Base-by-base conservation (phyloP, 2,888 invertebrate species). In the Schrankia costaestrigalis region DNA sequence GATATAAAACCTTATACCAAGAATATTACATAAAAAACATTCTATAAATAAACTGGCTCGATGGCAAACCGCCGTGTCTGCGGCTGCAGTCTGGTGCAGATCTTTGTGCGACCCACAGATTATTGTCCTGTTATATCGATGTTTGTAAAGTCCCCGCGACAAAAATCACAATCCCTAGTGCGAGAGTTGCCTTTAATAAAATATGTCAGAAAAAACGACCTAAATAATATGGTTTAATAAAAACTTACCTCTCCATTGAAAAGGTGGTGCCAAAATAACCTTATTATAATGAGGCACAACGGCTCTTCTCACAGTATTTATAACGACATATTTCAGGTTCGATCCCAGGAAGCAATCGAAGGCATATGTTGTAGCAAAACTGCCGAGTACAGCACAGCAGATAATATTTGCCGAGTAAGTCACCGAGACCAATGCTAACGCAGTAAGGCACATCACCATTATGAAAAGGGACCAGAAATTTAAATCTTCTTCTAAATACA, bases 391-490 rank as follows among this genome's bases (percentile, higher is more conserved):
- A 2, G 90, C 85, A 51, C 91, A 91, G 32, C 90, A 89, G 2
- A 93, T 47, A n/a, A 93, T 90, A 61, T 91, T 91, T 0, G 90
- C 89, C 44, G 83, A 59, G 47, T 85, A 80, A 0, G 90, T 86
- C 29, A 89, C 76, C 0, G 87, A 72, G 0, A 90, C 70, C 1
- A 91, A 64, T 3, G 89, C 26, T 3, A 91, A 49, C 0, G 90
- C 77, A 1, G 89, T 67, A 5, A 90, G 31, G 0, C 91, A 38
- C 45, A 89, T 79, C 10, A 90, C 77, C 23, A 87, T 65, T 0
- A 83, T 38, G 63, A 93, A 93, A 6, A 91, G 58, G 1, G 87
- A 56, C 92, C 93, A 94, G 71, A 91, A 95, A 54, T 90, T 90
- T 3, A 89, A 52, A 47, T 91, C 85, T 11, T 74, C 74, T 41